Conservation (phyloP, 30 jellyfish, hydroid and myxozoan genomes). For the Pelagia noctiluca region DNA sequence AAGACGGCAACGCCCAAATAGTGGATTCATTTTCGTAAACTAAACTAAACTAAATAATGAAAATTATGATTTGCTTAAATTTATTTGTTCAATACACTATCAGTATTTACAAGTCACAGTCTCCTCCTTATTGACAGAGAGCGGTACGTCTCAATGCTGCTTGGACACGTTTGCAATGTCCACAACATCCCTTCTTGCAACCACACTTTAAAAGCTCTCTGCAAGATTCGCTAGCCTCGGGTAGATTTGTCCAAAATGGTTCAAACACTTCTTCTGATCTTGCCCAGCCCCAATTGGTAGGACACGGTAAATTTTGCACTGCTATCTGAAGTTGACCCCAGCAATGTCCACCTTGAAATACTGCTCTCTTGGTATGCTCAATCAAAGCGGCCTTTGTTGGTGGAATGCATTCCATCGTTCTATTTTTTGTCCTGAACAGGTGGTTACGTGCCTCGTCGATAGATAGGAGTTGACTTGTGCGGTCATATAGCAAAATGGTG, state of each 20-base stretch:
- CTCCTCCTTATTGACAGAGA: conserved; percentile 32
- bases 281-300: conserved; percentile 46
- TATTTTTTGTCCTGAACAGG: conserved; percentile 23
- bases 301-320: conserved; percentile 3
- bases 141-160: conserved; percentile 17
- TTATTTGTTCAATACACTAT: background rate
- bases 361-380: conserved; percentile 38
- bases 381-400: conserved; percentile 34
- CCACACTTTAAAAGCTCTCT: conserved; percentile 21
- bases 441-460: conserved; percentile 27
- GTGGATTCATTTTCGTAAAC: conserved; percentile 1
- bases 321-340: conserved; percentile 39
- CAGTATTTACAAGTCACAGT: background rate
- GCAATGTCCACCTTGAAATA: conserved; percentile 21
- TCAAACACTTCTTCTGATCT: background rate
- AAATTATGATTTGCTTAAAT: background rate
- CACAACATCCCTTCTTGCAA: conserved; percentile 22
- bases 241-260: conserved; percentile 19
- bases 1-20: conserved; percentile 1
- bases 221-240: background rate
- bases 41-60: background rate
- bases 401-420: conserved; percentile 37
- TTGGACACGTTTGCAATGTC: conserved; percentile 23
- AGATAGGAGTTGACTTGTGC: conserved; percentile 18
- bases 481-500: conserved; percentile 24